These are phyloP conservation scores for Drosophila rubida DNA, from an alignment of 2,888 invertebrate genomes.

Conservation along the genomic window DNA sequence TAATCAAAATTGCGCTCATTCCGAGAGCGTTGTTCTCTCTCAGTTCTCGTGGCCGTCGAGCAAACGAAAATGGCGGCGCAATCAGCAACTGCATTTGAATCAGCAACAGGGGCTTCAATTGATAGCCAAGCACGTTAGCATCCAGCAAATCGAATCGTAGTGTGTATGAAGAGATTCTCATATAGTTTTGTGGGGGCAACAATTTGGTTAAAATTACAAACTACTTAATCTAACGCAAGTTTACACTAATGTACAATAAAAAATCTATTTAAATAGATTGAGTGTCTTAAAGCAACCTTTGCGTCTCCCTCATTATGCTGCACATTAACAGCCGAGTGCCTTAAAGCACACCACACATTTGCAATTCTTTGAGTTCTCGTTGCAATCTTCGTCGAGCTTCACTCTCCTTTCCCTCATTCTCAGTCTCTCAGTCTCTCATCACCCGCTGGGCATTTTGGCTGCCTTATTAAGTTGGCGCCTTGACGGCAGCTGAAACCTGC, in stretches of 20 bases:
- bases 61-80: slow-evolving; percentile 33
- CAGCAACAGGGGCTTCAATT: slow-evolving; percentile 8
- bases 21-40: slow-evolving; percentile 10
- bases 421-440: slow-evolving; percentile 8
- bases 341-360: slow-evolving; percentile 27
- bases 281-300: neutral
- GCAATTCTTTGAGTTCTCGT: slow-evolving; percentile 8
- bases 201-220: too few species aligned
- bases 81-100: slow-evolving; percentile 3
- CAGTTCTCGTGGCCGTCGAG: slow-evolving; percentile 3
- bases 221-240: too few species aligned
- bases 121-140: slow-evolving; percentile 1
- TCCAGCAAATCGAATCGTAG: too few species aligned
- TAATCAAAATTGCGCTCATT: slow-evolving; percentile 50
- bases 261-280: neutral
- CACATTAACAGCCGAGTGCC: slow-evolving; percentile 2
- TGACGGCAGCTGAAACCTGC: slow-evolving; percentile 52
- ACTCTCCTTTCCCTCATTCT: neutral
- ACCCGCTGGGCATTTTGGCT: slow-evolving; percentile 69
- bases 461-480: slow-evolving; percentile 80
- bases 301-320: neutral
- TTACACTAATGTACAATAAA: neutral
- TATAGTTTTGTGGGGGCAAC: too few species aligned
- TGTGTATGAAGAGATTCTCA: too few species aligned
- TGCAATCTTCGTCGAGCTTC: slow-evolving; percentile 13